These are phyloP conservation scores for Varanus komodoensis DNA, from an alignment of 2,113 vertebrate species.

Conservation along the genomic window DNA sequence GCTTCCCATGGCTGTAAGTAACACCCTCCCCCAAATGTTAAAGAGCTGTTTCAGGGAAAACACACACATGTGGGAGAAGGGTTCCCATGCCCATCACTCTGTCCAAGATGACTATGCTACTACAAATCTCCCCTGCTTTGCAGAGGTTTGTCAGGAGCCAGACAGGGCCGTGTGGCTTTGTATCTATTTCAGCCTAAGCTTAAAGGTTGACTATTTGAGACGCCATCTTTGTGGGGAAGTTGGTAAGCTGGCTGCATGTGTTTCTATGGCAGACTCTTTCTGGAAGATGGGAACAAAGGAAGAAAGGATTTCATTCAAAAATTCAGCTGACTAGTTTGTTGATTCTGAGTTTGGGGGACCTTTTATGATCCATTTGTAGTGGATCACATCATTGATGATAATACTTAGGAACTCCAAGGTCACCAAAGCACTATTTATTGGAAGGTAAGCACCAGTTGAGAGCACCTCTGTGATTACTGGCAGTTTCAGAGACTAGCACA, in stretches of 20 bases:
- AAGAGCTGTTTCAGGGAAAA: background rate
- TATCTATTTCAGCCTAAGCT: background rate
- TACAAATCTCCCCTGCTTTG: background rate
- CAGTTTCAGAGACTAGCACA: constrained; percentile 29
- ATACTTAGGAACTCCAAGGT: background rate
- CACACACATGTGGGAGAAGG: background rate
- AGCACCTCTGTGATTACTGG: constrained; percentile 56
- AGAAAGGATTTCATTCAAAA: background rate
- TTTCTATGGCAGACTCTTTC: background rate
- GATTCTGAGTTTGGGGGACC: background rate
- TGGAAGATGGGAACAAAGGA: background rate
- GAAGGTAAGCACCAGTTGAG: constrained; percentile 35
- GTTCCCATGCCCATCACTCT: too few species aligned
- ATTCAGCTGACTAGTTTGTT: background rate
- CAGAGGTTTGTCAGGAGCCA: background rate
- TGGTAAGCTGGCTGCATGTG: background rate
- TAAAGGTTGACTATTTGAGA: constrained; percentile 32
- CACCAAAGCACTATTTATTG: constrained; percentile 55
- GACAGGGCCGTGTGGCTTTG: background rate
- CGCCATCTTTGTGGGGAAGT: constrained; percentile 31
- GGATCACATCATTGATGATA: background rate
- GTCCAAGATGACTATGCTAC: background rate
- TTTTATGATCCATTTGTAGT: background rate
- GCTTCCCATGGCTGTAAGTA: background rate
- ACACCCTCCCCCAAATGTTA: background rate